phyloP scores from a whole-genome alignment of 2,888 invertebrate species.

The Caenorhabditis virilis region DNA sequence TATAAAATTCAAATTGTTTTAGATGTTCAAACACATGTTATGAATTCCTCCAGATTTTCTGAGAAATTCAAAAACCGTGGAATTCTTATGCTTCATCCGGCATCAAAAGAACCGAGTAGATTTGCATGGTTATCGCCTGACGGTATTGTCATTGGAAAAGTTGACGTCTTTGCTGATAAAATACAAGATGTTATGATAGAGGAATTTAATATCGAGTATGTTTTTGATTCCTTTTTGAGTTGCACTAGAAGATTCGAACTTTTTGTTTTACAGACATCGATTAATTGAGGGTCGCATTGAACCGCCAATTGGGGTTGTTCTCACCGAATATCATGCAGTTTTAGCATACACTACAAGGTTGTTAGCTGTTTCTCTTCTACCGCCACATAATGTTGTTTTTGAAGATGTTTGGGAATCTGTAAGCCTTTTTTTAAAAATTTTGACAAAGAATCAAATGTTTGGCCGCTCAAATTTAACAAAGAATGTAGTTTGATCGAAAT shows the following conservation, averaged over 20 bases:
- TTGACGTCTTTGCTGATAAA: slow-evolving; percentile 37
- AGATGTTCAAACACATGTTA: slow-evolving; percentile 8
- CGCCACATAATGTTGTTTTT: slow-evolving; percentile 56
- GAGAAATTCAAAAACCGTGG: slow-evolving; percentile 34
- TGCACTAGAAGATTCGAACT: not conserved
- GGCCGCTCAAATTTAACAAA: too few species aligned
- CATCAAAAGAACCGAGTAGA: slow-evolving; percentile 15
- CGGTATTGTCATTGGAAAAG: slow-evolving; percentile 32
- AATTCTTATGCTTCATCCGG: slow-evolving; percentile 25
- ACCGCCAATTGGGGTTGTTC: slow-evolving; percentile 57
- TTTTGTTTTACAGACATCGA: slow-evolving; percentile 47
- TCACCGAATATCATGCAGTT: slow-evolving; percentile 63
- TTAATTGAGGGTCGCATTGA: slow-evolving; percentile 59
- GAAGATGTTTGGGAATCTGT: slow-evolving; percentile 57
- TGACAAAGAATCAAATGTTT: too few species aligned
- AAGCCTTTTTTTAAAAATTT: slow-evolving; percentile 7
- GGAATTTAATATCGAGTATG: slow-evolving; percentile 46
- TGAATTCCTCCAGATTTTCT: slow-evolving; percentile 16
- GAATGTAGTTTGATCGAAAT: too few species aligned
- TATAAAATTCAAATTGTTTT: too few species aligned
- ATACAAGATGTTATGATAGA: slow-evolving; percentile 40
- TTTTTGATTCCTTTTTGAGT: slow-evolving; percentile 6
- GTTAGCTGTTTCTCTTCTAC: slow-evolving; percentile 56
- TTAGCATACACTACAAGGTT: slow-evolving; percentile 56
- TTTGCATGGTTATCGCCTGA: slow-evolving; percentile 41